Base-by-base conservation (phyloP, 2,797 vertebrate species). In the Smutsia gigantea region DNA sequence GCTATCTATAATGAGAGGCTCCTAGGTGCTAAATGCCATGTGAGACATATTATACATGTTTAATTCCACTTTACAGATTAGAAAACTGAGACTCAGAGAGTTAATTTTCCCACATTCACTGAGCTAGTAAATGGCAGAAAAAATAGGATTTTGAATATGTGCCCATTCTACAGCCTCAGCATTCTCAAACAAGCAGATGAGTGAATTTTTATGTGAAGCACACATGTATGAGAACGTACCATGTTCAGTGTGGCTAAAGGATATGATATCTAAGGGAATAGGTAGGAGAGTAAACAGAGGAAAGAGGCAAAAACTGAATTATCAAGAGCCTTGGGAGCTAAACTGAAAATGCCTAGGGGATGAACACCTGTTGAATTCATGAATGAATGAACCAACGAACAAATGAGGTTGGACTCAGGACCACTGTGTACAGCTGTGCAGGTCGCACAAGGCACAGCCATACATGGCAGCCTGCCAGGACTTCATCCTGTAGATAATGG, bases 1-100 rank as follows among this genome's bases (percentile, higher is more conserved):
- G n/a, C 51, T 72, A 90, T 8, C 42, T 88, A 92, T 78, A 81
- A 49, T 18, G 2, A 46, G 23, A 19, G 17, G 10, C 1, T 81
- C 19, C 88, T 46, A 2, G 8, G 37, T 55, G 51, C 23, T 81
- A 59, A 66, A 14, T 51, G 21, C 46, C 63, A 21, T 18, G n/a
- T 61, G 68, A 64, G 34, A 2, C 12, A 51, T 8, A 3, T 55
- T 66, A 9, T 39, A 14, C 66, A 31, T 63, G 55, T 78, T 42
- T 74, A 53, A 88, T 68, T 79, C 51, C 74, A 59, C 64, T 93
- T 94, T 90, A 78, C 42, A 96, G 68, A 86, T 72, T 49, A 39
- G 51, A 37, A 96, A 84, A 74, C 29, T 46, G 86, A 90, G 39
- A 9, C 31, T 79, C 21, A 14, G 11, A 61, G 55, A 37, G 23